Evolutionary conservation across 2,797 vertebrate genomes (phyloP).

Genomic region (Platalea minor): DNA sequence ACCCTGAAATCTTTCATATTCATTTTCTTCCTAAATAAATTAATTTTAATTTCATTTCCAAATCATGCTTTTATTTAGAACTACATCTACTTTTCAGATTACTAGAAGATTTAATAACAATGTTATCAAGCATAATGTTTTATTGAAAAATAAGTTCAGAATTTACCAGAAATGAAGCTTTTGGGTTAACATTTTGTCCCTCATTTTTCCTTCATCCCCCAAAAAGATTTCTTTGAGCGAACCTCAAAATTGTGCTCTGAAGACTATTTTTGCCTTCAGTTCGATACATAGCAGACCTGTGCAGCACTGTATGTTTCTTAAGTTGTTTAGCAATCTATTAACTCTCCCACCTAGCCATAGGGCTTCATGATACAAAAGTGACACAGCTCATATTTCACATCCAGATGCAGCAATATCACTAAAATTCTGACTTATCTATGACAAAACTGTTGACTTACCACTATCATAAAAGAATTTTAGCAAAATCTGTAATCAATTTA

Average conservation of each 20-base stretch:
- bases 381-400: not conserved
- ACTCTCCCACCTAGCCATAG: not conserved
- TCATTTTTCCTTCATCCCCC: not conserved
- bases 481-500: not conserved
- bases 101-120: not conserved
- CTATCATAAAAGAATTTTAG: not conserved
- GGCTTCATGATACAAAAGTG: not conserved
- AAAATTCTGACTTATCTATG: not conserved
- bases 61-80: not conserved
- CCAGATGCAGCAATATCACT: not conserved
- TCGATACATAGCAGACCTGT: not conserved
- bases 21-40: not conserved
- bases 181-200: rapidly evolving
- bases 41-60: not conserved
- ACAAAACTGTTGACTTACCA: not conserved
- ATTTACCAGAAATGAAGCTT: not conserved
- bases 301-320: not conserved
- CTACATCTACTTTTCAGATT: not conserved
- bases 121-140: not conserved
- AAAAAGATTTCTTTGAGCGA: not conserved
- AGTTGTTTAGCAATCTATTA: not conserved
- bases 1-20: not conserved
- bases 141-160: not conserved
- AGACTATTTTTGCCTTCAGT: not conserved
- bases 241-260: not conserved